phyloP scores from a whole-genome alignment of 2,113 vertebrate genomes.

The Salvelinus alpinus region DNA sequence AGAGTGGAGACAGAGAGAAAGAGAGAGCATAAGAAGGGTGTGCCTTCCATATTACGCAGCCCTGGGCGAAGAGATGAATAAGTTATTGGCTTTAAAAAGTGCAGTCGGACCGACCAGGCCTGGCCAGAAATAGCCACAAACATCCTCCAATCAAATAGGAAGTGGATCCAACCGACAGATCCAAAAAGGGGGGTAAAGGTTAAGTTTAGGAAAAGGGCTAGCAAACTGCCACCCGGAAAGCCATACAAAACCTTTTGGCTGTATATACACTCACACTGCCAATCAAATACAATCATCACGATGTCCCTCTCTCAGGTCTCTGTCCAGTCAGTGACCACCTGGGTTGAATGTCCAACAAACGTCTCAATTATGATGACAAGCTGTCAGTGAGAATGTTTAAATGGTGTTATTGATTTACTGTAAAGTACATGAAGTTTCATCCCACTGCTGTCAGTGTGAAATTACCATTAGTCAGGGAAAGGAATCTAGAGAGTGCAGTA shows the following conservation, averaged over 20 bases:
- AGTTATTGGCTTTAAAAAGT: background rate
- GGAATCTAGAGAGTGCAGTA: background rate
- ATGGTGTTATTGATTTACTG: background rate
- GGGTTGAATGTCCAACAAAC: background rate
- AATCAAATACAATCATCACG: too few relatives aligned
- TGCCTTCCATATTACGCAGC: background rate
- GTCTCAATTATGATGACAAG: background rate
- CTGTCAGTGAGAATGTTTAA: background rate
- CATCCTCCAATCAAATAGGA: background rate
- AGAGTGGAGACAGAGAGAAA: background rate
- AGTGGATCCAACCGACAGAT: too few relatives aligned
- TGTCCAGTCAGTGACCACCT: background rate
- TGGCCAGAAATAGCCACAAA: background rate
- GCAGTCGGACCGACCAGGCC: background rate
- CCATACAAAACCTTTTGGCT: too few relatives aligned
- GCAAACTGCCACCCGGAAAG: too few relatives aligned
- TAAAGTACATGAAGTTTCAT: background rate
- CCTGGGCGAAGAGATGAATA: background rate
- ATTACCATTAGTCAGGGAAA: background rate
- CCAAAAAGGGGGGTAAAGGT: too few relatives aligned
- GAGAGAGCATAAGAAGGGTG: background rate
- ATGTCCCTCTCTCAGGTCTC: too few relatives aligned
- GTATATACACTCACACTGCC: too few relatives aligned
- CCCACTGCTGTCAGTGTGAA: background rate
- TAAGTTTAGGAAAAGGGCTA: too few relatives aligned